phyloP scores from a whole-genome alignment of 1,140 invertebrate genomes.

The Philopotamus ludificatus region DNA sequence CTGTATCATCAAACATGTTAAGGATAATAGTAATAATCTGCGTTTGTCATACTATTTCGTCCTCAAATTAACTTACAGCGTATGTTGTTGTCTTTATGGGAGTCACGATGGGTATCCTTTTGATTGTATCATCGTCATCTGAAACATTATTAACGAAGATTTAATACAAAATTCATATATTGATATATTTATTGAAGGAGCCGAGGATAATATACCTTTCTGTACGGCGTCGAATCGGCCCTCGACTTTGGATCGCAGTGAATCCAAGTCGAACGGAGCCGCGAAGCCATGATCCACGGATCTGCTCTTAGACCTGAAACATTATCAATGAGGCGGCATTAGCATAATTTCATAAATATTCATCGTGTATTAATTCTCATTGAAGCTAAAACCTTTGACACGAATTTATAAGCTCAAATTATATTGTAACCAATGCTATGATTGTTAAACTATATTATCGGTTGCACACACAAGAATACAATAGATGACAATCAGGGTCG shows the following conservation, averaged over 20 bases:
- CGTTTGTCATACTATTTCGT: too few relatives aligned
- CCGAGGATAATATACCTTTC: constrained; percentile 48
- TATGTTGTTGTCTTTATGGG: constrained; percentile 68
- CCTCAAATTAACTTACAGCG: constrained; percentile 52
- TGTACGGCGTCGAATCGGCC: constrained; percentile 74
- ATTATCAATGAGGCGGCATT: too few relatives aligned
- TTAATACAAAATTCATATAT: background rate
- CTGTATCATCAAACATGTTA: too few relatives aligned
- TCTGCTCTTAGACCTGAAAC: constrained; percentile 81
- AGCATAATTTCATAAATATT: too few relatives aligned
- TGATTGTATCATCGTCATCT: constrained; percentile 60
- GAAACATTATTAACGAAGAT: constrained; percentile 43
- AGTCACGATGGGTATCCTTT: constrained; percentile 60
- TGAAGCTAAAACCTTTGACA: too few relatives aligned
- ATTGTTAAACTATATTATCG: too few relatives aligned
- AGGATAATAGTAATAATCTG: too few relatives aligned
- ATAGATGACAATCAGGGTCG: too few relatives aligned
- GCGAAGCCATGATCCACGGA: constrained; percentile 84
- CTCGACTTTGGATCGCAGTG: constrained; percentile 78
- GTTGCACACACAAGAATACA: too few relatives aligned
- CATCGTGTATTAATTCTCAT: too few relatives aligned
- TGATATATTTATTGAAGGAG: background rate
- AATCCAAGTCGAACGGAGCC: constrained; percentile 77
- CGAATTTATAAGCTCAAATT: too few relatives aligned
- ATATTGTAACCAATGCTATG: too few relatives aligned